Evolutionary conservation across 2,113 vertebrate species (phyloP).

Genomic region (Corvus cornix): DNA sequence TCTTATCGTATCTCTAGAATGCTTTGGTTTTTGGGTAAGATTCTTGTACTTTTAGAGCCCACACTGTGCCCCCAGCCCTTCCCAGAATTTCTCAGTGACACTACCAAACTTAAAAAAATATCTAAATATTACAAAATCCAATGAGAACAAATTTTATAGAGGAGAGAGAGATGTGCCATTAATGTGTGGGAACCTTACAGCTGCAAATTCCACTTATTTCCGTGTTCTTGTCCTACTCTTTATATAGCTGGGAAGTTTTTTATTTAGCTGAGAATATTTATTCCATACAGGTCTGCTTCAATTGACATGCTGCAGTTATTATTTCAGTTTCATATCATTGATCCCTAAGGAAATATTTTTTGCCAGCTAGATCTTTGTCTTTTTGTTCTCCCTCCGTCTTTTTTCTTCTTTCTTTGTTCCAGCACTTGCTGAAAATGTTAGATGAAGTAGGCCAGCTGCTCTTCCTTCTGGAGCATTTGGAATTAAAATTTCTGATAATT

Average conservation of each 20-base stretch:
- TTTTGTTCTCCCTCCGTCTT: accelerated
- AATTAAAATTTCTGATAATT: background rate
- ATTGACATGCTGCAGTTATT: background rate
- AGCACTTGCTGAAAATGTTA: background rate
- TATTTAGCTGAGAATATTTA: background rate
- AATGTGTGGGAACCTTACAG: background rate
- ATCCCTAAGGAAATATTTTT: background rate
- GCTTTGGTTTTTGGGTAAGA: background rate
- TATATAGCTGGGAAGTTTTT: background rate
- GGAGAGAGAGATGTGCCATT: background rate
- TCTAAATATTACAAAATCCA: background rate
- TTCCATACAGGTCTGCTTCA: background rate
- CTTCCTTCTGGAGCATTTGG: background rate
- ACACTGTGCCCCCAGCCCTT: background rate
- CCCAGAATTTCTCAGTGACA: background rate
- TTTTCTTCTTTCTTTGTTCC: background rate
- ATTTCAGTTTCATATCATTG: background rate
- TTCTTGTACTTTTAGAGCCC: background rate
- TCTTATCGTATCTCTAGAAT: background rate
- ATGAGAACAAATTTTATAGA: background rate
- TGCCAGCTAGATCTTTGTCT: background rate
- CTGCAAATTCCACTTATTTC: background rate
- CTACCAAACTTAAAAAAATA: background rate
- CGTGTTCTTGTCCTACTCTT: background rate
- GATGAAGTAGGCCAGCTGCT: background rate